A percentile compares a stretch with the other conserved stretches of the same genome.
These are phyloP conservation scores for Falco peregrinus DNA, from an alignment of 2,797 vertebrate species.

Conservation along the genomic window DNA sequence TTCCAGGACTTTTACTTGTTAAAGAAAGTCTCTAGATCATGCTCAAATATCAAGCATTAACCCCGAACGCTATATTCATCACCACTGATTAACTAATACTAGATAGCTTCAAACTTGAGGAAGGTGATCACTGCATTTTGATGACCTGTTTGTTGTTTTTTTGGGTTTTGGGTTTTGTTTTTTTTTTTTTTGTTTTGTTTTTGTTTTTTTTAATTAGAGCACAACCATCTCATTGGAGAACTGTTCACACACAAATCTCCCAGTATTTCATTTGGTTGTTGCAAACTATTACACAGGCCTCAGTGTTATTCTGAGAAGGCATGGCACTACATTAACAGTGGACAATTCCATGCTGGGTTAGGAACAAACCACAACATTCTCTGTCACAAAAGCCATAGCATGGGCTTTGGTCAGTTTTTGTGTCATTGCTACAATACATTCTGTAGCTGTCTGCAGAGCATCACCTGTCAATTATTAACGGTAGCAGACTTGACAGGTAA, in stretches of 20 bases:
- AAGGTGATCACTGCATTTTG: neutral
- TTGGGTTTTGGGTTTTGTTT: too few relatives aligned
- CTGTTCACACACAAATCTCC: neutral
- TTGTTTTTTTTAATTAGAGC: neutral
- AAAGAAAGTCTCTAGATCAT: neutral
- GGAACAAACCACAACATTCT: neutral
- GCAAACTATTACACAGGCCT: neutral
- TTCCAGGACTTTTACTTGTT: neutral
- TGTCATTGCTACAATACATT: neutral
- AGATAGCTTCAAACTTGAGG: neutral
- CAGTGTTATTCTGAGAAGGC: accelerated
- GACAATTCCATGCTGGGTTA: neutral
- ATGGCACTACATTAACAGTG: accelerated
- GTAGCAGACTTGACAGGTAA: neutral
- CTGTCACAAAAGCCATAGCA: neutral
- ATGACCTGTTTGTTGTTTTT: neutral
- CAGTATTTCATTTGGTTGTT: neutral
- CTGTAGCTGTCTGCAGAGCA: neutral
- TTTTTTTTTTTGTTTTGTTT: neutral
- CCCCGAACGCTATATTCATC: neutral
- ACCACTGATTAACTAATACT: neutral
- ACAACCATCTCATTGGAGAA: neutral
- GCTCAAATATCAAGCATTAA: neutral
- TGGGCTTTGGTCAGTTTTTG: neutral
- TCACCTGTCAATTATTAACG: neutral